Evolutionary conservation across 2,888 invertebrate genomes (phyloP), one percentile per base, ranked within the genome.

Genomic region (Agrilus biguttatus): DNA sequence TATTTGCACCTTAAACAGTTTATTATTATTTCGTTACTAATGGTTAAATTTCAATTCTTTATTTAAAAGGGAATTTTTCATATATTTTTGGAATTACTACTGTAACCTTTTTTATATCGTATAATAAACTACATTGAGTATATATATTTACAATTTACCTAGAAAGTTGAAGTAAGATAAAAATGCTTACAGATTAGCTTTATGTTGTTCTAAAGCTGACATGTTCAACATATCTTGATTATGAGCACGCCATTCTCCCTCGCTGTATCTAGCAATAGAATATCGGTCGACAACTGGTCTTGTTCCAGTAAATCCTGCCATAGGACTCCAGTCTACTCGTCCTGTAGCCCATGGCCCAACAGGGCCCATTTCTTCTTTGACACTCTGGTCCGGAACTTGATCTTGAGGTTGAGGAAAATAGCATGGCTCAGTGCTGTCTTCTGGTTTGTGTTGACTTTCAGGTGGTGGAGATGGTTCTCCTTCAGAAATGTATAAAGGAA

Each of bases 201-300:
- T 54, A 40, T 67, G 63, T 37, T 60, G 54, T 23, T 58, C 61
- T 7, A 44, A 51, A 12, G 47, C 46, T 5, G 61, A 53, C 41
- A 49, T 51, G 32, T 72, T 64, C 28, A 65, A 44, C 14, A 63
- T 48, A 5, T 61, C 56, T 44, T 62, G 60, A 41, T 65, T 66
- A 46, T 59, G 62, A 6, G 47, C 47, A 36, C 81, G 70, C 86
- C 86, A 86, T 64, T 86, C 83, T 8, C 72, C 76, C 1, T 79
- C 72, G 42, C 83, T 83, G 57, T 74, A 83, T 53, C 80, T 70
- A 10, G 83, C 79, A 37, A 84, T 69, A 1, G 84, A 80, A 57
- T 84, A 85, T 54, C 80, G 81, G 63, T 82, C 82, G 8, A 82
- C 83, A 0, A 74, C 71, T 0, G 85, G 85, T 48, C 84, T 70